phyloP scores from a whole-genome alignment of 2,113 vertebrate species.

The Symphodus melops region DNA sequence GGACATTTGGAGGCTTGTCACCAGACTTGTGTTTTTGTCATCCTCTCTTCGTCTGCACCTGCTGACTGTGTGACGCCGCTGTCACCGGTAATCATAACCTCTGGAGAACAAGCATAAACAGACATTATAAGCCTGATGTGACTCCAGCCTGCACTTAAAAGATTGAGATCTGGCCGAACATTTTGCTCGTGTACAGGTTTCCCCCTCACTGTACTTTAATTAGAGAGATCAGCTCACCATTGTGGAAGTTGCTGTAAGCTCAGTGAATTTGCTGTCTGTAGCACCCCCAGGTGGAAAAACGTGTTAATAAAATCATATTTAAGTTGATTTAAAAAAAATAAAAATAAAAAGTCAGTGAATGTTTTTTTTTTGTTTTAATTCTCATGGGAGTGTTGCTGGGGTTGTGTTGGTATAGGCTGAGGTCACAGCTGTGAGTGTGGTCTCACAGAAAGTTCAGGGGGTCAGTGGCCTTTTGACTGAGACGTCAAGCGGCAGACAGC shows the following conservation, averaged over 20 bases:
- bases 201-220: constrained; percentile 42
- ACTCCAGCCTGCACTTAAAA: constrained; percentile 69
- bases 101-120: constrained; percentile 57
- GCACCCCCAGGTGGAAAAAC: constrained; percentile 65
- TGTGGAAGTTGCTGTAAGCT: constrained; percentile 2
- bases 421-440: constrained; percentile 11
- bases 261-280: constrained; percentile 42
- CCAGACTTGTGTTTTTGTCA: constrained; percentile 37
- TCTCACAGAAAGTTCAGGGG: constrained; percentile 30
- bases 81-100: constrained; percentile 64
- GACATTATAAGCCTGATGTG: constrained; percentile 58
- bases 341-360: neutral
- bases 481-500: constrained; percentile 40
- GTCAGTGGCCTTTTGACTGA: constrained; percentile 30
- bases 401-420: neutral
- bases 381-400: neutral
- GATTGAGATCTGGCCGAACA: constrained; percentile 59
- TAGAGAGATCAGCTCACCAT: constrained; percentile 52
- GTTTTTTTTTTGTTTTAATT: neutral
- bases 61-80: constrained; percentile 61
- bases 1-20: constrained; percentile 30
- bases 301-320: neutral
- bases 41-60: constrained; percentile 52
- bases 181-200: constrained; percentile 30
- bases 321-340: neutral